These are phyloP conservation scores for Polymixis flavicincta DNA, from an alignment of 2,888 invertebrate species.

Conservation along the genomic window DNA sequence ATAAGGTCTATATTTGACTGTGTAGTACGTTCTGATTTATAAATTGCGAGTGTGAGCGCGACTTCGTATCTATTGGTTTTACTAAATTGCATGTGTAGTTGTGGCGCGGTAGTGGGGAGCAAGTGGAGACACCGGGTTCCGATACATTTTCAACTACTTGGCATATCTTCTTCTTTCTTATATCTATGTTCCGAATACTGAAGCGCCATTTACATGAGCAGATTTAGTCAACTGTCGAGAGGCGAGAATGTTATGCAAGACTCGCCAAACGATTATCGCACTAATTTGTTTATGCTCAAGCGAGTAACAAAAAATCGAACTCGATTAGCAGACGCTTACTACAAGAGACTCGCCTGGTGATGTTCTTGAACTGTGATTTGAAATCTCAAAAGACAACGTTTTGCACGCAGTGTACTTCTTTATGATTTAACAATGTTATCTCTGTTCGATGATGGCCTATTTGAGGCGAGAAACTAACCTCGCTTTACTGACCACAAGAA, in stretches of 20 bases:
- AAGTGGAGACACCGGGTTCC: too few relatives aligned
- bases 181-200: too few relatives aligned
- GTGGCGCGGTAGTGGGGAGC: too few relatives aligned
- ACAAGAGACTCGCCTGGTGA: too few relatives aligned
- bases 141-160: too few relatives aligned
- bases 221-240: neutral
- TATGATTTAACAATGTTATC: neutral
- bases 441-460: neutral
- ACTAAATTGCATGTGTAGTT: too few relatives aligned
- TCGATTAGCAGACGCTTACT: conserved; percentile 2
- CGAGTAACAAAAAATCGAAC: neutral
- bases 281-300: neutral
- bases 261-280: neutral
- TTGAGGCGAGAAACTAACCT: neutral
- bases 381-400: neutral
- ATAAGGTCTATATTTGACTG: too few relatives aligned
- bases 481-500: neutral
- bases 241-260: neutral
- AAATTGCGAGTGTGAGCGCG: too few relatives aligned
- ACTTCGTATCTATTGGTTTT: too few relatives aligned
- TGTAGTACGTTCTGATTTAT: too few relatives aligned
- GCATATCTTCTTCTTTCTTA: too few relatives aligned
- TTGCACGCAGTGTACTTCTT: neutral
- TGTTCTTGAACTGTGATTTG: neutral
- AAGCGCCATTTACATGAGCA: neutral